These are phyloP conservation scores for Fistularia tabacaria DNA, from an alignment of 2,797 vertebrate species.

Conservation along the genomic window DNA sequence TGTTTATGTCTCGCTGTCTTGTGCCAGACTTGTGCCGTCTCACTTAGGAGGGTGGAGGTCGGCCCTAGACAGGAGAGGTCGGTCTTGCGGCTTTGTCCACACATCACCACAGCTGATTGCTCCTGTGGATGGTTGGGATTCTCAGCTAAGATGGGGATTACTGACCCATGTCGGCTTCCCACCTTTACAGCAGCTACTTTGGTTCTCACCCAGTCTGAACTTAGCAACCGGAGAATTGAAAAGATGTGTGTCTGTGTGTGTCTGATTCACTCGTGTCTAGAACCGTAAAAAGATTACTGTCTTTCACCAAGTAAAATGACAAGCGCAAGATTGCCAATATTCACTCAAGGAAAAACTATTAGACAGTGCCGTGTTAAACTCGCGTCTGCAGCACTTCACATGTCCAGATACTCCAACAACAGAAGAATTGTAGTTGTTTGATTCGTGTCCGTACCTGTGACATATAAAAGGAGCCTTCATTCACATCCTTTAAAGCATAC, in stretches of 20 bases:
- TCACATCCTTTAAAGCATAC: no score
- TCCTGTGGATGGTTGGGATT: constrained; percentile 70
- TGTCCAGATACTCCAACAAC: no score
- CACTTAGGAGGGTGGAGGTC: constrained; percentile 17
- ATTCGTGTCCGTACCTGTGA: no score
- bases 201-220: constrained; percentile 35
- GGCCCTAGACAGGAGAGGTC: constrained; percentile 27
- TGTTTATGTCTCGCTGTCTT: constrained; percentile 15
- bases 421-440: no score
- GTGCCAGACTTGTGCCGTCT: constrained; percentile 24
- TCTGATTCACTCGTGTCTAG: no score
- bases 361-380: no score
- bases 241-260: constrained; percentile 2
- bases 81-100: constrained; percentile 65
- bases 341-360: no score
- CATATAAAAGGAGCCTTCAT: no score
- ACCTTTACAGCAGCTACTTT: constrained; percentile 42
- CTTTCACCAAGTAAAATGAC: no score
- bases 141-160: constrained; percentile 68
- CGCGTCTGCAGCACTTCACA: no score
- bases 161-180: constrained; percentile 56
- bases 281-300: no score
- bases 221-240: constrained; percentile 21
- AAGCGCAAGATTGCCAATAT: no score
- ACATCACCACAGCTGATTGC: constrained; percentile 69